These are phyloP conservation scores for Apomyelois bistriatella DNA, from an alignment of 2,888 invertebrate species.

Conservation along the genomic window DNA sequence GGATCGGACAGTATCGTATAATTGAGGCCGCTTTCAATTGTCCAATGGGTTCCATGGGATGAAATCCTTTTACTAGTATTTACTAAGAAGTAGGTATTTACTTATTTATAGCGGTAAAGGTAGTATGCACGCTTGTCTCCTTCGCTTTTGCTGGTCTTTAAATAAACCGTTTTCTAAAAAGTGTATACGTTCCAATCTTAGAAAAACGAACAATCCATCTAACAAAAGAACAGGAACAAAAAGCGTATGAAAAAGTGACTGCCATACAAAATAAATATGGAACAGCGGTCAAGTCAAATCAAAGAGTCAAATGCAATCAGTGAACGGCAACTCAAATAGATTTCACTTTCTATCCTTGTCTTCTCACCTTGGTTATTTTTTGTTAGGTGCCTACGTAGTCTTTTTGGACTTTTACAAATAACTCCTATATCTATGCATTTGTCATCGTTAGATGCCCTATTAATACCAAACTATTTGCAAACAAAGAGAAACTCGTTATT, in stretches of 20 bases:
- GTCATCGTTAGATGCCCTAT: conserved; percentile 13
- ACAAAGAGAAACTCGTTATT: conserved; percentile 26
- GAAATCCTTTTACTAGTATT: too few relatives aligned
- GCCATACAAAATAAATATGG: conserved; percentile 35
- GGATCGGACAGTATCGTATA: too few relatives aligned
- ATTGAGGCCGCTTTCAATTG: too few relatives aligned
- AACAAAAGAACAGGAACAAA: conserved; percentile 26
- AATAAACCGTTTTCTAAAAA: background rate
- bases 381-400: conserved; percentile 12
- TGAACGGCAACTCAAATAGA: conserved; percentile 61
- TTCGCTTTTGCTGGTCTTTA: background rate
- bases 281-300: conserved; percentile 22
- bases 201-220: conserved; percentile 12
- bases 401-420: conserved; percentile 9
- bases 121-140: too few relatives aligned
- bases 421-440: background rate
- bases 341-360: conserved; percentile 68
- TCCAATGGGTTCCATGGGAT: too few relatives aligned
- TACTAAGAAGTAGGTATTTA: too few relatives aligned
- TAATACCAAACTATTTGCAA: conserved; percentile 22
- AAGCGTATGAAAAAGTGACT: conserved; percentile 34
- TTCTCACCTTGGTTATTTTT: conserved; percentile 46
- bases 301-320: conserved; percentile 52
- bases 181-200: conserved; percentile 12
- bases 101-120: too few relatives aligned